These are phyloP conservation scores for Cabera pusaria DNA, from an alignment of 2,888 invertebrate genomes.

Conservation along the genomic window DNA sequence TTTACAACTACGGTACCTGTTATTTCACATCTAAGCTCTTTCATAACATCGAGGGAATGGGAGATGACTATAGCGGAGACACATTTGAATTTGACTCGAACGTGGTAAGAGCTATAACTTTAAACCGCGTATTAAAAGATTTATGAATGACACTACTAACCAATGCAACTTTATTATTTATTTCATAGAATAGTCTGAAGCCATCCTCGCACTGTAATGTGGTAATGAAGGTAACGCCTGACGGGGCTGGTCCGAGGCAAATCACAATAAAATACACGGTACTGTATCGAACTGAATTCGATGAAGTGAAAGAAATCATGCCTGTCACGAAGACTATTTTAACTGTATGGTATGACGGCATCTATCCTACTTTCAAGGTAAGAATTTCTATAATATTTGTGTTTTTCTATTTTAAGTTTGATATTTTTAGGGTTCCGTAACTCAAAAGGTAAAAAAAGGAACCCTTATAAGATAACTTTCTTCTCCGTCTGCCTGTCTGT, in stretches of 20 bases:
- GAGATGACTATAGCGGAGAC: conserved; percentile 61
- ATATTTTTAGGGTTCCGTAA: too few relatives aligned
- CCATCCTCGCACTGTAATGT: conserved; percentile 64
- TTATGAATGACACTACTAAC: too few relatives aligned
- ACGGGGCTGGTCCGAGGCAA: conserved; percentile 65
- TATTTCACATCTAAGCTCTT: conserved; percentile 66
- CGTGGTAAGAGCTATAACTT: conserved; percentile 48
- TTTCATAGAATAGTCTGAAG: conserved; percentile 62
- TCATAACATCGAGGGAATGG: conserved; percentile 59
- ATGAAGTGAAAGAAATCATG: conserved; percentile 66
- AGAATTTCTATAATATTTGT: too few relatives aligned
- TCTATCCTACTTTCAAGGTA: conserved; percentile 73
- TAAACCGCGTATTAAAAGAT: too few relatives aligned
- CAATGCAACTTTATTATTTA: too few relatives aligned
- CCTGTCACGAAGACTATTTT: conserved; percentile 63
- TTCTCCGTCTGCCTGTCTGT: too few relatives aligned
- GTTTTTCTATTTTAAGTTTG: too few relatives aligned
- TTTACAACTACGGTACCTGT: conserved; percentile 68
- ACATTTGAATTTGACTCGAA: conserved; percentile 59
- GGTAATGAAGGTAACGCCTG: conserved; percentile 56
- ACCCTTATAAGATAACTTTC: too few relatives aligned
- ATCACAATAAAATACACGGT: conserved; percentile 57
- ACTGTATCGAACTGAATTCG: conserved; percentile 61
- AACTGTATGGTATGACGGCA: conserved; percentile 73
- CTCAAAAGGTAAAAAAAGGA: too few relatives aligned